Conservation (phyloP, 2,888 invertebrate species). For the Lysandra coridon region DNA sequence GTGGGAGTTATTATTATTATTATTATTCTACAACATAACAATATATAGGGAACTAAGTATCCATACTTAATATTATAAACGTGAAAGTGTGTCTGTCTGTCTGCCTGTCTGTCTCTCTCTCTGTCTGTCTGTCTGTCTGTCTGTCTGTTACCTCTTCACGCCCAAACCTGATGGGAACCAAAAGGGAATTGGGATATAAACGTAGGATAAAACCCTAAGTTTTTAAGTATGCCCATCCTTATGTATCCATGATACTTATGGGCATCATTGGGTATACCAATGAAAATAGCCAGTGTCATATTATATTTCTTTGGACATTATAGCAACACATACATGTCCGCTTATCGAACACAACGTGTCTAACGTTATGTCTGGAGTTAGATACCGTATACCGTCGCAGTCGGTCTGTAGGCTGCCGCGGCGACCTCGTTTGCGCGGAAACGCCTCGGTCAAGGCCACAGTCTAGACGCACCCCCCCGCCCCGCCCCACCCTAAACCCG, state of each 20-base stretch:
- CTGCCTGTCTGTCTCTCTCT: too few relatives aligned
- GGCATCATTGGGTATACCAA: too few relatives aligned
- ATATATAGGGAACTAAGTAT: too few relatives aligned
- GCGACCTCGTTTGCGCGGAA: conserved; percentile 74
- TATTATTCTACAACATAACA: too few relatives aligned
- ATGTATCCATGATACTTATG: neutral
- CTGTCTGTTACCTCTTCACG: too few relatives aligned
- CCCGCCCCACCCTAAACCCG: conserved; percentile 54
- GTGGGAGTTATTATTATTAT: too few relatives aligned
- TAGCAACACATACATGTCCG: neutral
- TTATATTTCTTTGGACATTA: neutral
- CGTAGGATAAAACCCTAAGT: neutral
- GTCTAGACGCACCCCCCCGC: conserved; percentile 70
- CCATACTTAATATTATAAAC: too few relatives aligned
- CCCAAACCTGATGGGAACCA: too few relatives aligned
- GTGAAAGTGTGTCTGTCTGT: too few relatives aligned
- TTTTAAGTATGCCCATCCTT: neutral
- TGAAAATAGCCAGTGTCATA: neutral
- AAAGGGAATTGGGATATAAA: neutral
- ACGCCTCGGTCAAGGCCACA: conserved; percentile 76
- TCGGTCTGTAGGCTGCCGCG: conserved; percentile 71
- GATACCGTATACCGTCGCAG: conserved; percentile 46
- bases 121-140: too few relatives aligned
- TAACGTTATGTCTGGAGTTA: conserved; percentile 30
- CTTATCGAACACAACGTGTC: neutral